Percentiles rank a stretch among this genome's conserved stretches.
Evolutionary conservation across 92 coral and sea anemone species (phyloP).

Genomic region (Montipora capitata): DNA sequence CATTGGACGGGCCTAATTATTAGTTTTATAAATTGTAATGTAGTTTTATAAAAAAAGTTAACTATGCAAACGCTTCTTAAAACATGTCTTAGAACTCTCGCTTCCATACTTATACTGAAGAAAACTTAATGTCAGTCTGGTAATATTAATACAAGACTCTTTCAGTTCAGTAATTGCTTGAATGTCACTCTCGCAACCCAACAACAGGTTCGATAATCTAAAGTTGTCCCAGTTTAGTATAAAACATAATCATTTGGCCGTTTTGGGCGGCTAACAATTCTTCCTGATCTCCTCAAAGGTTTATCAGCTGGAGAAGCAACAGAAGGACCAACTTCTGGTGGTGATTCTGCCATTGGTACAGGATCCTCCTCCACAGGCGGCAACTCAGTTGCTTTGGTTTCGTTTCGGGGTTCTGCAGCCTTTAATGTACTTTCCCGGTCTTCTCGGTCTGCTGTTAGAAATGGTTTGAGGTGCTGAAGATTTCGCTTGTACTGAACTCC

Average conservation of each 20-base stretch:
- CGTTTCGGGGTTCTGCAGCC: not conserved
- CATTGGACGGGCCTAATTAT: too few relatives aligned
- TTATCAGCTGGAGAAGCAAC: constrained; percentile 3
- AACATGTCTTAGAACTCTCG: not conserved
- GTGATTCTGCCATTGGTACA: constrained; percentile 11
- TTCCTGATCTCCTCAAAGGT: constrained; percentile 45
- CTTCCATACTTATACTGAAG: not conserved
- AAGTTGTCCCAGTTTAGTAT: not conserved
- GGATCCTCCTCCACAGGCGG: constrained; percentile 12
- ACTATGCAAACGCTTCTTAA: not conserved
- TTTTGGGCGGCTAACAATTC: constrained; percentile 21
- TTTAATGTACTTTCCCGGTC: not conserved
- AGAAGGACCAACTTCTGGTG: not conserved
- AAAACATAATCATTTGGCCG: constrained; percentile 40
- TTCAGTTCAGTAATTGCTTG: too few relatives aligned
- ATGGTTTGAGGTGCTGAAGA: constrained; percentile 61
- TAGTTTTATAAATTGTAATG: too few relatives aligned
- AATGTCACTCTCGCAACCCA: too few relatives aligned
- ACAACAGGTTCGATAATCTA: too few relatives aligned
- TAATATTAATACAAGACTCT: not conserved
- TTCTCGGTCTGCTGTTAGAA: constrained; percentile 1
- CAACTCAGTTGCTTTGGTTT: not conserved
- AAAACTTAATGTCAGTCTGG: not conserved
- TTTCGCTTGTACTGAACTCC: constrained; percentile 55
- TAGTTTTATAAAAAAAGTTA: too few relatives aligned